Evolutionary conservation across 2,888 invertebrate species (phyloP), one percentile per base, ranked within the genome.

Genomic region (Chloromyia formosa): DNA sequence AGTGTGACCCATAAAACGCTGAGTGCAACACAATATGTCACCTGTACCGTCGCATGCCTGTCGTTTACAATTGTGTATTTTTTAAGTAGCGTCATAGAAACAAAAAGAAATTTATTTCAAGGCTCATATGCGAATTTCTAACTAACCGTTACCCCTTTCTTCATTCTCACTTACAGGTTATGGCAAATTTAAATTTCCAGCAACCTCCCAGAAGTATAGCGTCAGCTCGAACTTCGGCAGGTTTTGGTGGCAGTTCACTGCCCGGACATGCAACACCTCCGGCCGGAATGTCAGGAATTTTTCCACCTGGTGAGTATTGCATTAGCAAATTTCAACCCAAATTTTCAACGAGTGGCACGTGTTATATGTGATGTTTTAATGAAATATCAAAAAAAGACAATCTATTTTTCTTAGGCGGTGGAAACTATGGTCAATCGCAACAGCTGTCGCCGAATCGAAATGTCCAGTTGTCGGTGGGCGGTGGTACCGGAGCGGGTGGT

Each of bases 141-240:
- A 12, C 22, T 35, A 27, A 35, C 9, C 35, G 12, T 62, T 62
- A 12, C 27, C n/a, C 16, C 1, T 72, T 72, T 54, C 23, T 9
- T 49, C n/a, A n/a, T n/a, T n/a, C n/a, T n/a, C 20, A 84, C 14
- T 80, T 78, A n/a, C 87, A 89, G 93, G 93, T 92, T 91, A 94
- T 95, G 94, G 94, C 94, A 89, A 94, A 94, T 90, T 90, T 94
- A 91, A 94, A 94, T 89, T 94, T 94, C 88, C 93, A 93, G 87
- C 92, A 92, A 88, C 92, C 93, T 82, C 94, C 94, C 87, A 91
- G 94, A 88, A 94, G 93, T 89, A 91, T 94, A 88, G 93, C 93
- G 86, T 88, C 89, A 82, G 88, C 85, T 80, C 90, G 85, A 88
- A 89, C 89, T 86, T 88, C 89, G 82, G 88, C 89, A 83, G 88